These are phyloP conservation scores for Nansenia antarctica DNA, from an alignment of 2,113 vertebrate species.

Conservation along the genomic window DNA sequence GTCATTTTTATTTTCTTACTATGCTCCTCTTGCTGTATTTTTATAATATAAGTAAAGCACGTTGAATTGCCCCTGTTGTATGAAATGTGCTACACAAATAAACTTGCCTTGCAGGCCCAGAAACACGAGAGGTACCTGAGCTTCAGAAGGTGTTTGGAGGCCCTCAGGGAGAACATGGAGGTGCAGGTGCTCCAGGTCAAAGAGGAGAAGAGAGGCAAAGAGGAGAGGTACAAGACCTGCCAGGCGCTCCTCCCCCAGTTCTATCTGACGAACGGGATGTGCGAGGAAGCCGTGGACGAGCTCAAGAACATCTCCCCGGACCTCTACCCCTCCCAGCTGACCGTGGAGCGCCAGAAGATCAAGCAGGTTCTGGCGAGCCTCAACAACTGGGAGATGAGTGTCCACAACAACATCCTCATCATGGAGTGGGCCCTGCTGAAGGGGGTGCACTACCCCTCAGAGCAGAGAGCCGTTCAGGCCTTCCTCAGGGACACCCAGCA, in stretches of 20 bases:
- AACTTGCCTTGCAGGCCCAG: too few species aligned
- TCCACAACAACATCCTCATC: conserved; percentile 66
- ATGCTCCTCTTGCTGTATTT: too few species aligned
- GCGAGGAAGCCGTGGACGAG: conserved; percentile 63
- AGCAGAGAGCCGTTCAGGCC: conserved; percentile 55
- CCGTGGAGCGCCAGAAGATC: conserved; percentile 72
- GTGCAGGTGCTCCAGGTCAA: conserved; percentile 62
- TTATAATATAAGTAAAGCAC: too few species aligned
- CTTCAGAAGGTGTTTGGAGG: conserved; percentile 73
- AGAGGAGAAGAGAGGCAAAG: conserved; percentile 41
- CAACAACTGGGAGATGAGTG: conserved; percentile 54
- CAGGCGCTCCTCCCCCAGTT: conserved; percentile 74
- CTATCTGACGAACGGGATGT: conserved; percentile 69
- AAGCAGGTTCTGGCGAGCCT: conserved; percentile 63
- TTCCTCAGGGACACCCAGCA: conserved; percentile 68
- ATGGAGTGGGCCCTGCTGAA: conserved; percentile 64
- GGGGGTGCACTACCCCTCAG: conserved; percentile 64
- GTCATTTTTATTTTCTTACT: too few species aligned
- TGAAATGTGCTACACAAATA: too few species aligned
- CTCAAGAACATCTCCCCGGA: conserved; percentile 70
- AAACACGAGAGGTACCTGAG: conserved; percentile 72
- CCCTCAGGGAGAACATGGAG: conserved; percentile 67
- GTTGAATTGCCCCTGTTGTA: too few species aligned
- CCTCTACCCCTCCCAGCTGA: conserved; percentile 73
- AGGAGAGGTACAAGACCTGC: conserved; percentile 65